Conservation (phyloP, 2,797 vertebrate species). For the Discoglossus pictus region DNA sequence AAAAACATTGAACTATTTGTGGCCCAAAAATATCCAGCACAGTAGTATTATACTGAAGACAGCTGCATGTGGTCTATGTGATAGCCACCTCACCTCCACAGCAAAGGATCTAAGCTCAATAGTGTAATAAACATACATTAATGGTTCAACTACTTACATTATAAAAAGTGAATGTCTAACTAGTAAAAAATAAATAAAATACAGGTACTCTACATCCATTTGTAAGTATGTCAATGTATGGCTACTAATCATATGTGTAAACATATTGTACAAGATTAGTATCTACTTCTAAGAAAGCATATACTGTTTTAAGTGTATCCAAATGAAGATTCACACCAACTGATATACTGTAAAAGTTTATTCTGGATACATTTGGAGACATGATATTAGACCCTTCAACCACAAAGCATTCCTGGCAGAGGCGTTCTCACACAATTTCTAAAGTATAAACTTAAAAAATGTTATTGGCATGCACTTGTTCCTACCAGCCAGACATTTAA, state of each 20-base stretch:
- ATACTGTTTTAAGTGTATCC: conserved; percentile 21
- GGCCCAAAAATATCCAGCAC: too few species aligned
- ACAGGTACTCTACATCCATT: too few species aligned
- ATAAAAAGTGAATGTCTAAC: too few species aligned
- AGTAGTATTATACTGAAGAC: too few species aligned
- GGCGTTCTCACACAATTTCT: conserved; percentile 47
- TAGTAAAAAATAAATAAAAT: too few species aligned
- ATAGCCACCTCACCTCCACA: too few species aligned
- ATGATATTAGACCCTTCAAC: conserved; percentile 52
- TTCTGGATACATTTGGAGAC: conserved; percentile 47
- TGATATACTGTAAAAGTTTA: conserved; percentile 48
- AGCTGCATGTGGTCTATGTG: too few species aligned
- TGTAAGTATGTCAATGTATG: background rate
- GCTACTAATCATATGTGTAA: conserved; percentile 1
- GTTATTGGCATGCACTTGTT: conserved; percentile 36
- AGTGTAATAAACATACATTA: too few species aligned
- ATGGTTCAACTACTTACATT: too few species aligned
- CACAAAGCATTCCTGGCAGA: conserved; percentile 51
- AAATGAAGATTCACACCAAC: conserved; percentile 48
- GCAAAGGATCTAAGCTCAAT: too few species aligned
- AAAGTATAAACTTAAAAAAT: conserved; percentile 44
- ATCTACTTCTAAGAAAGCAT: conserved; percentile 1
- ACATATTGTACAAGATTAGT: background rate
- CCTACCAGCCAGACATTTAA: conserved; percentile 48
- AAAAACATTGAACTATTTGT: too few species aligned